Evolutionary conservation across 2,797 vertebrate species (phyloP).

Genomic region (Pseudochromis fuscus): DNA sequence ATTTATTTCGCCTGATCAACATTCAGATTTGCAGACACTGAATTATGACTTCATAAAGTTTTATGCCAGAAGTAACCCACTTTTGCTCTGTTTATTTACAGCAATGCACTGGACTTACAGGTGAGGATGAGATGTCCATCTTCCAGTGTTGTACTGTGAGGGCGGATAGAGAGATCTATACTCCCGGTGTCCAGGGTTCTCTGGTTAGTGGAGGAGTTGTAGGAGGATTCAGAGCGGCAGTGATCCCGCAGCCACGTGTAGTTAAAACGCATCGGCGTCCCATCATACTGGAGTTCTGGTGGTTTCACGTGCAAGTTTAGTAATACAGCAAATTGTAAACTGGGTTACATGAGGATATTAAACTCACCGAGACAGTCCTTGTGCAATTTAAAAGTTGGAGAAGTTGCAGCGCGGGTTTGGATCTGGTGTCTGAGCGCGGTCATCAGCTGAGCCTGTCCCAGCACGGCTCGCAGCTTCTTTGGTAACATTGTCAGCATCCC

Average conservation of each 20-base stretch:
- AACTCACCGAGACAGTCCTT: slow-evolving; percentile 80
- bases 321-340: neutral
- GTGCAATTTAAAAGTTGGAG: slow-evolving; percentile 49
- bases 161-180: slow-evolving; percentile 89
- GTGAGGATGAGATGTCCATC: slow-evolving; percentile 87
- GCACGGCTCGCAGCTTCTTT: neutral
- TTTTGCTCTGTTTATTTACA: neutral
- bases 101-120: slow-evolving; percentile 86
- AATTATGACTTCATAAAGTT: too few relatives aligned
- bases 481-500: slow-evolving; percentile 33
- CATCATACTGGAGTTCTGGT: slow-evolving; percentile 84
- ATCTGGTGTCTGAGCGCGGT: neutral
- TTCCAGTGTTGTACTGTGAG: slow-evolving; percentile 81
- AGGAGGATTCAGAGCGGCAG: slow-evolving; percentile 91
- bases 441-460: slow-evolving; percentile 1
- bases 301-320: neutral
- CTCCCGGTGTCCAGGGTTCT: slow-evolving; percentile 91
- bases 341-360: neutral
- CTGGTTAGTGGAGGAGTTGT: slow-evolving; percentile 90
- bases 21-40: too few relatives aligned
- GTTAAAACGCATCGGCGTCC: slow-evolving; percentile 86
- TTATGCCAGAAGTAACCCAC: too few relatives aligned
- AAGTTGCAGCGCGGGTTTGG: slow-evolving; percentile 15
- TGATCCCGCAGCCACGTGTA: slow-evolving; percentile 96
- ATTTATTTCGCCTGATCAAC: too few relatives aligned